These are phyloP conservation scores for Brachionus calyciflorus DNA, from an alignment of 1,140 invertebrate species.

Conservation along the genomic window DNA sequence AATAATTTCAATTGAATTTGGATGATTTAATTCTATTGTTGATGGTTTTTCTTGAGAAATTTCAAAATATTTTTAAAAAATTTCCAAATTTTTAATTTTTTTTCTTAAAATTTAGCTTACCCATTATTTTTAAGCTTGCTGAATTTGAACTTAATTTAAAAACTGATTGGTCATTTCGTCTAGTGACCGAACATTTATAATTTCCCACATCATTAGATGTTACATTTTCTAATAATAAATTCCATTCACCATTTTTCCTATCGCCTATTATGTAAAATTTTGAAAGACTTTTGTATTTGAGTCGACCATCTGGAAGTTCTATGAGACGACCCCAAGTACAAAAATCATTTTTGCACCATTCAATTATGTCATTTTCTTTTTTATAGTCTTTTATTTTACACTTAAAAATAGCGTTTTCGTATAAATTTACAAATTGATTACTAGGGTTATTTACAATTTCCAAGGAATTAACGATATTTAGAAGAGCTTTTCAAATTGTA, in stretches of 20 bases:
- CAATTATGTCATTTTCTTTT: neutral
- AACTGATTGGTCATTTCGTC: neutral
- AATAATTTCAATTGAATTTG: neutral
- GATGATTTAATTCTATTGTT: neutral
- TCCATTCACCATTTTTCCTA: slow-evolving; percentile 35
- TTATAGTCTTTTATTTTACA: slow-evolving; percentile 33
- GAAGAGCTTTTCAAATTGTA: neutral
- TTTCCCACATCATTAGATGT: slow-evolving; percentile 17
- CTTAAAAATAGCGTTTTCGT: neutral
- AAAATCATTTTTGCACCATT: slow-evolving; percentile 47
- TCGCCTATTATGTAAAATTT: slow-evolving; percentile 28
- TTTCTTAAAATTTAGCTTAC: neutral
- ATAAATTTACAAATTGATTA: neutral
- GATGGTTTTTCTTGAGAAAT: neutral
- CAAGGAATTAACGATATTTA: neutral
- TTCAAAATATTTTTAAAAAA: neutral
- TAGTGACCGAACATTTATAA: slow-evolving; percentile 37
- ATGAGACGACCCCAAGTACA: slow-evolving; percentile 35
- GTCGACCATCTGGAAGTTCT: neutral
- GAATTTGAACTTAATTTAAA: slow-evolving; percentile 8
- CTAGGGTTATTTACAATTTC: neutral
- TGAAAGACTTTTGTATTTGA: slow-evolving; percentile 12
- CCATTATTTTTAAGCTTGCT: slow-evolving; percentile 27
- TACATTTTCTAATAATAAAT: slow-evolving; percentile 32
- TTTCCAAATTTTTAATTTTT: neutral